Conservation (phyloP, 2,797 vertebrate genomes). For the Oryzias sinensis region DNA sequence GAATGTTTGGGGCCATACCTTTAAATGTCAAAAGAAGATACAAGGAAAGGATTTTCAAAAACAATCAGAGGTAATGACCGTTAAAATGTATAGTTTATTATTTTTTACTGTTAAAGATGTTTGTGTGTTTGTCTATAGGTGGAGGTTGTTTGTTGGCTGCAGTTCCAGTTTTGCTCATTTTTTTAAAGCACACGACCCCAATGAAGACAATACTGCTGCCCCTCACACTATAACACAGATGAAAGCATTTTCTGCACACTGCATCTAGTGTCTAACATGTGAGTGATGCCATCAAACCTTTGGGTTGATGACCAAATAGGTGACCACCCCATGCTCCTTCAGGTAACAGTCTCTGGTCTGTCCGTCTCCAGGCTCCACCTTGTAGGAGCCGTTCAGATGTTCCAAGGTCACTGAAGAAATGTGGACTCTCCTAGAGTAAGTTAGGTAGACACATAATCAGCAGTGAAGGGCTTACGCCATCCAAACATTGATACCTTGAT, state of each 20-base stretch:
- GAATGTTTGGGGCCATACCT: slow-evolving; percentile 18
- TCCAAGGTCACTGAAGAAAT: slow-evolving; percentile 95
- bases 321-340: slow-evolving; percentile 91
- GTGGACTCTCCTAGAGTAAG: slow-evolving; percentile 87
- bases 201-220: background rate
- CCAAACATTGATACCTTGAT: slow-evolving; percentile 10
- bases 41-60: slow-evolving; percentile 11
- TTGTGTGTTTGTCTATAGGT: slow-evolving; percentile 13
- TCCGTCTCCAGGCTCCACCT: slow-evolving; percentile 94
- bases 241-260: no score
- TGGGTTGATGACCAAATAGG: slow-evolving; percentile 97
- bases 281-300: slow-evolving; percentile 79
- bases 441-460: slow-evolving; percentile 14
- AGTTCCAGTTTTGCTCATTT: slow-evolving; percentile 4
- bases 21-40: slow-evolving; percentile 10
- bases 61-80: background rate
- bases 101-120: background rate
- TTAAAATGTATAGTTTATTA: background rate
- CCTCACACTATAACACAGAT: no score
- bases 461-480: slow-evolving; percentile 21
- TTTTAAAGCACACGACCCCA: background rate
- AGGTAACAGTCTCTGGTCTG: slow-evolving; percentile 91
- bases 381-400: slow-evolving; percentile 92
- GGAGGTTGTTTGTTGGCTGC: background rate
- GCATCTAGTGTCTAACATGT: background rate